Conservation (phyloP, 37 sponge, comb jelly and placozoan genomes). For the Halichondria panicea region DNA sequence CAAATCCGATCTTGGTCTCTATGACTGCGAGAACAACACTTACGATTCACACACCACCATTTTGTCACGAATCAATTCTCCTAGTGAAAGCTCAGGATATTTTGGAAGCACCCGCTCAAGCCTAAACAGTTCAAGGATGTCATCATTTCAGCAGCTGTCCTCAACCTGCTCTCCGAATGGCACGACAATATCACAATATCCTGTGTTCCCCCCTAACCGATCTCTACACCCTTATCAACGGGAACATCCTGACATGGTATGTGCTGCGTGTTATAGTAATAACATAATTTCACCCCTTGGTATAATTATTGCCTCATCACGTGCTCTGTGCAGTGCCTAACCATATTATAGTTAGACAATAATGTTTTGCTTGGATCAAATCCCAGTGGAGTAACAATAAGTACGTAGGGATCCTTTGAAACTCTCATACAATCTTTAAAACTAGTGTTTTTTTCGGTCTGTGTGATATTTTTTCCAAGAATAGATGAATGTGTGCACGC, state of each 20-base stretch:
- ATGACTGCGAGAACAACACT: conserved; percentile 10
- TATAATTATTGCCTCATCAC: no score
- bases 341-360: no score
- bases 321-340: no score
- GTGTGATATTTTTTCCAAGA: no score
- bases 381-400: no score
- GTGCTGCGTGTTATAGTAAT: no score
- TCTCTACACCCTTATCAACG: neutral
- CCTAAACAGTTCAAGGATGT: conserved; percentile 38
- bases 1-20: conserved; percentile 45
- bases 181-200: neutral
- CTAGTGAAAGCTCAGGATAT: conserved; percentile 48
- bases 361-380: no score
- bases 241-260: neutral
- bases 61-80: conserved; percentile 38
- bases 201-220: neutral
- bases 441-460: no score
- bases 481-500: no score
- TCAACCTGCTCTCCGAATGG: conserved; percentile 7
- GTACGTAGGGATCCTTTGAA: no score
- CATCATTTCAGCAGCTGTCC: conserved; percentile 41
- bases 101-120: conserved; percentile 59
- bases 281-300: no score
- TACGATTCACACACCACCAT: conserved; percentile 7
- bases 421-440: no score